phyloP scores from a whole-genome alignment of 1,140 invertebrate species.

The Bombyx mori region DNA sequence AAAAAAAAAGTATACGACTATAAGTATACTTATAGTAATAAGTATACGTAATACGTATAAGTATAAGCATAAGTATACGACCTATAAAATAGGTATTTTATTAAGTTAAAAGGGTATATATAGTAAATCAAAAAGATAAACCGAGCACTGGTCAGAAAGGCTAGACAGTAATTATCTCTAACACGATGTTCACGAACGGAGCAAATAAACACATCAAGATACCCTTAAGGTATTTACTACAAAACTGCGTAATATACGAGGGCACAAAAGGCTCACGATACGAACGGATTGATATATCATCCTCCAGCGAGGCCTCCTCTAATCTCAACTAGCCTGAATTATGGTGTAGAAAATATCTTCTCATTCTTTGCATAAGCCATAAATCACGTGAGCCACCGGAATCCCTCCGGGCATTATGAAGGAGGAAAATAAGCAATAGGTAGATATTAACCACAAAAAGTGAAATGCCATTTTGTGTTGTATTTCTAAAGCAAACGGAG shows the following conservation, averaged over 20 bases:
- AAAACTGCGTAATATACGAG: constrained; percentile 20
- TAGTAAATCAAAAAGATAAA: no score
- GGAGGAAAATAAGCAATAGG: constrained; percentile 56
- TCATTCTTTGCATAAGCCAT: constrained; percentile 64
- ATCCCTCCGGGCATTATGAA: constrained; percentile 50
- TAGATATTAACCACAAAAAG: constrained; percentile 37
- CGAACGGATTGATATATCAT: constrained; percentile 58
- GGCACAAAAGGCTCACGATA: constrained; percentile 20
- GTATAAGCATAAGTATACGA: no score
- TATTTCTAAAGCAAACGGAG: constrained; percentile 13
- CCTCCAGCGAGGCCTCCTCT: constrained; percentile 38
- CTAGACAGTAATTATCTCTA: no score
- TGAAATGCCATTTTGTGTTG: constrained; percentile 21
- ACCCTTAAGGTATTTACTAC: constrained; percentile 3
- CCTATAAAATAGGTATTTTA: no score
- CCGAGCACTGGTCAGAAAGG: no score
- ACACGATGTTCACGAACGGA: no score
- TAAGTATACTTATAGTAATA: no score
- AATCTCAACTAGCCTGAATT: constrained; percentile 66
- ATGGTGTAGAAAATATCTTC: constrained; percentile 66
- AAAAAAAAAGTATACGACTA: no score
- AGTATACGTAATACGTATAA: no score
- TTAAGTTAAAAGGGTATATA: no score
- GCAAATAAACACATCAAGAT: no score
- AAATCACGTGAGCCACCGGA: constrained; percentile 55